Evolutionary conservation across 2,797 vertebrate species (phyloP).

Genomic region (Luscinia megarhynchos): DNA sequence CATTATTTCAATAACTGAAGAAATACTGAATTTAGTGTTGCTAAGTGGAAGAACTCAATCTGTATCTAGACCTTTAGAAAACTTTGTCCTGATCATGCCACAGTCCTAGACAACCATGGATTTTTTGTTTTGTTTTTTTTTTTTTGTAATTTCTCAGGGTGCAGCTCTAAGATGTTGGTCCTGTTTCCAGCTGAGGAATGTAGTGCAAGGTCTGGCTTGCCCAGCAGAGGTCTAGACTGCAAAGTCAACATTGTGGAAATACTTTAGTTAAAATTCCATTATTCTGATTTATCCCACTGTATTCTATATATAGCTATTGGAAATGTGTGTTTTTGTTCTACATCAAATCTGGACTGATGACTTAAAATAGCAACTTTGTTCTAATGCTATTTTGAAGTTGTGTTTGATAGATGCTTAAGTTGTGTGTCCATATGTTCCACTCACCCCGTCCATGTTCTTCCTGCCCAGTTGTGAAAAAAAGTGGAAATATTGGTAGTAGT

Average conservation of each 20-base stretch:
- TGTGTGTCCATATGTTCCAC: rapidly evolving
- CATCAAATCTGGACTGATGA: background rate
- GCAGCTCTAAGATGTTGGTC: background rate
- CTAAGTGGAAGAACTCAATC: background rate
- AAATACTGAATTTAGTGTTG: background rate
- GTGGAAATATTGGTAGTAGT: background rate
- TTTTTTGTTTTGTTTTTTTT: no score
- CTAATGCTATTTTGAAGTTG: background rate
- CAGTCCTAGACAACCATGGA: background rate
- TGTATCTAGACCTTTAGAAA: background rate
- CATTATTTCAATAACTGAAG: background rate
- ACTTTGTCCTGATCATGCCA: background rate
- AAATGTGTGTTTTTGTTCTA: background rate
- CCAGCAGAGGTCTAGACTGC: background rate
- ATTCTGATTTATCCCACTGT: background rate
- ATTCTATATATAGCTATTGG: background rate
- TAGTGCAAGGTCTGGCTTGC: background rate
- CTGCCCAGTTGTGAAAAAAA: background rate
- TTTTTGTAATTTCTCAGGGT: background rate
- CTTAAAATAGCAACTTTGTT: background rate
- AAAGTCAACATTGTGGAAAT: background rate
- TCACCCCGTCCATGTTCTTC: background rate
- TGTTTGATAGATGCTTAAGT: background rate
- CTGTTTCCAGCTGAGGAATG: background rate
- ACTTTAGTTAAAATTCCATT: background rate